phyloP scores from a whole-genome alignment of 2,113 vertebrate genomes.

The Cettia cetti region DNA sequence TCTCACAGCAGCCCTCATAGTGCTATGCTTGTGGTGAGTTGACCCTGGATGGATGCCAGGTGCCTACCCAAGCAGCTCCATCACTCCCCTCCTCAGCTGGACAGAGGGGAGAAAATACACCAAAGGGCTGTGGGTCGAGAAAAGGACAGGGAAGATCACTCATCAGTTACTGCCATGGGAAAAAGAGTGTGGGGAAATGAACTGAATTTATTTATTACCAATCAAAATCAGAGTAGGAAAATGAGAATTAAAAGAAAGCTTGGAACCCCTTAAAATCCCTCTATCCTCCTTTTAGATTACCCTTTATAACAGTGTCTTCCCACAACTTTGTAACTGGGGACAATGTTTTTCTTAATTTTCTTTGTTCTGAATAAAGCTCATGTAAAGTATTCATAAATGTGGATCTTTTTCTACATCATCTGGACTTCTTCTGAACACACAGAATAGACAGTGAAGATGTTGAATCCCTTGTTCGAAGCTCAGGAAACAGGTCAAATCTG shows the following conservation, averaged over 20 bases:
- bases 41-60: not conserved
- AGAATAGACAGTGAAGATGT: not conserved
- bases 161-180: not conserved
- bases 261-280: not conserved
- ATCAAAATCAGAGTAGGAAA: not conserved
- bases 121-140: not conserved
- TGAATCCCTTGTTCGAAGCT: not conserved
- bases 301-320: not conserved
- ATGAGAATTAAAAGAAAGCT: not conserved
- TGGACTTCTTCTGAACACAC: not conserved
- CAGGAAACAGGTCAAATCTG: not conserved
- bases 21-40: not conserved
- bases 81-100: not conserved
- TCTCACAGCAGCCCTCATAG: not conserved
- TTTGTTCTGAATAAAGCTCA: not conserved
- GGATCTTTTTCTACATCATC: not conserved
- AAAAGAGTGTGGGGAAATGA: not conserved
- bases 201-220: not conserved
- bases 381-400: not conserved
- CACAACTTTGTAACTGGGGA: not conserved
- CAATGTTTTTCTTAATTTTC: not conserved
- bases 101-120: not conserved
- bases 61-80: not conserved
- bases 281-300: not conserved
- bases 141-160: not conserved